Percentiles rank a stretch among this genome's conserved stretches.
These are phyloP conservation scores for Cephalopholis sonnerati DNA, from an alignment of 2,113 vertebrate genomes.

Conservation along the genomic window DNA sequence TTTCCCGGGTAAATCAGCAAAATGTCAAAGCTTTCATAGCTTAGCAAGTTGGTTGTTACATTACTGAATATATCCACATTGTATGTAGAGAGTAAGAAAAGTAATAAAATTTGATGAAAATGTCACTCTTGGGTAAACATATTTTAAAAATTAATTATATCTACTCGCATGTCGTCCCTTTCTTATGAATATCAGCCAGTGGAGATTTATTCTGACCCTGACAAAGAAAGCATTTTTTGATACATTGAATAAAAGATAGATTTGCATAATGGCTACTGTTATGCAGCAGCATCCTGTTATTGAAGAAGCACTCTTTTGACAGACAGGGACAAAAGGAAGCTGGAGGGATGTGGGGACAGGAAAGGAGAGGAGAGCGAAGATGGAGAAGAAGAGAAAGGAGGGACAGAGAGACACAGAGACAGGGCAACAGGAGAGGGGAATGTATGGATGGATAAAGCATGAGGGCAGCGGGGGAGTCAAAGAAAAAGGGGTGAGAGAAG, in stretches of 20 bases:
- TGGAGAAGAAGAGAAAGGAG: neutral
- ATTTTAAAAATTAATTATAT: constrained; percentile 2
- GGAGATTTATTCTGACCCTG: constrained; percentile 56
- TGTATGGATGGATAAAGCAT: constrained; percentile 29
- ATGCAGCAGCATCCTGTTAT: constrained; percentile 59
- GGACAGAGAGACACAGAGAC: neutral
- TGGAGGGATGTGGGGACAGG: constrained; percentile 21
- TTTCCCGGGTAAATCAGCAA: neutral
- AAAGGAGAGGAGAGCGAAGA: neutral
- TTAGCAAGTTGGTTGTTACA: neutral
- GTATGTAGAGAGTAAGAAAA: constrained; percentile 1
- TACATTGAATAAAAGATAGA: constrained; percentile 59
- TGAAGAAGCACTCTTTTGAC: constrained; percentile 54
- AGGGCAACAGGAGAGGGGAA: neutral
- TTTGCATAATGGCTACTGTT: constrained; percentile 64
- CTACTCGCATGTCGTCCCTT: neutral
- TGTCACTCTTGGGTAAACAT: neutral
- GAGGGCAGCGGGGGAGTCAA: neutral
- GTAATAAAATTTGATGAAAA: constrained; percentile 21
- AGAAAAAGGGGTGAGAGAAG: constrained; percentile 1
- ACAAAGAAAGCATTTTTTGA: constrained; percentile 48
- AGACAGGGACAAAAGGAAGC: constrained; percentile 47
- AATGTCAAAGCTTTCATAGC: constrained; percentile 47
- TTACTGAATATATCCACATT: constrained; percentile 1
- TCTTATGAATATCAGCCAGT: constrained; percentile 30